Evolutionary conservation across 2,797 vertebrate genomes (phyloP), one percentile per base, ranked within the genome.

Genomic region (Tenualosa thibaudeaui): DNA sequence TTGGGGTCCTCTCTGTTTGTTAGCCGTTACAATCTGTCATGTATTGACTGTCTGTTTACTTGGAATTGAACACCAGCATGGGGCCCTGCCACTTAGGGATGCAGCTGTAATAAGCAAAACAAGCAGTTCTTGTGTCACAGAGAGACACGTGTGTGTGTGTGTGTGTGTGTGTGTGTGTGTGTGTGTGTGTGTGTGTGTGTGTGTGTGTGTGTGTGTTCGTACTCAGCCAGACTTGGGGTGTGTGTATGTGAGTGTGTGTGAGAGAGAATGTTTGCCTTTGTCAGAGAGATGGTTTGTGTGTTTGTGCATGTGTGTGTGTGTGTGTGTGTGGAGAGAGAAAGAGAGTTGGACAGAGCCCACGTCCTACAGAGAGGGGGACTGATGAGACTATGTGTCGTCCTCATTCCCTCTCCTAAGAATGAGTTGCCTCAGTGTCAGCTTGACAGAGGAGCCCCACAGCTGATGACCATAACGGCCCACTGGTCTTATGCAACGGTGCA

Each of bases 401-500:
- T 82, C 50, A 87, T 87, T 43, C 24, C 43, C 31, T 75, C 40
- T 19, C 65, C 5, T 12, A 15, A 5, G 13, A 40, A 12, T 8
- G 68, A 15, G 17, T 40, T 75, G 31, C 40, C 19, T 75, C 13
- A 8, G 5, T 75, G 37, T 78, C 26, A n/a, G 37, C 40, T 46
- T 78, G 71, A 78, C 71, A 78, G 40, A 78, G 37, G 1, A 17
- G 68, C 53, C 37, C 40, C 40, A 43, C 37, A 46, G 40, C 40
- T 40, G 71, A 78, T 75, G 51, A 22, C 31, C 51, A 51, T 83
- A 56, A 85, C 84, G 51, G 81, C 37, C 24, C 50, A 13, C 49
- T 22, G 82, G 22, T 13, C 22, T 86, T 62, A 50, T 81, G 86
- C 54, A 85, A 46, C 54, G 31, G 49, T 43, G 82, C 50, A 7